Evolutionary conservation across 2,113 vertebrate genomes (phyloP).

Genomic region (Alethe diademata): DNA sequence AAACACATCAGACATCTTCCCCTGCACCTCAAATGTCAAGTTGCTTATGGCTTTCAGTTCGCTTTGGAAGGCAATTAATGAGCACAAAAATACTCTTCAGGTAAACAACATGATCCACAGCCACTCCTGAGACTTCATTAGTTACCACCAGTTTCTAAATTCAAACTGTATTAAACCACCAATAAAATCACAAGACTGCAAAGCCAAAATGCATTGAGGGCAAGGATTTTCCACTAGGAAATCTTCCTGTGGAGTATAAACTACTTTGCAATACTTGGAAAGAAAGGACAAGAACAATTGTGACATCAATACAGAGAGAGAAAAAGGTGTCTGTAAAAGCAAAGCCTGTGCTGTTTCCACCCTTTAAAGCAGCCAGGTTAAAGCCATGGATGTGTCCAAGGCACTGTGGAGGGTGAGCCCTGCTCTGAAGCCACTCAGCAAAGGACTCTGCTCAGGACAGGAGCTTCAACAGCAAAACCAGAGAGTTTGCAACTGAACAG

Average conservation of each 20-base stretch:
- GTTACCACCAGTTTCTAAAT: background rate
- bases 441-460: background rate
- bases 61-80: background rate
- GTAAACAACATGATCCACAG: background rate
- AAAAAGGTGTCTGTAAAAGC: background rate
- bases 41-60: background rate
- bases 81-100: background rate
- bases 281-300: background rate
- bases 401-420: background rate
- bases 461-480: background rate
- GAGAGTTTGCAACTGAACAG: background rate
- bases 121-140: background rate
- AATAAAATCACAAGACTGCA: background rate
- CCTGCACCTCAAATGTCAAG: background rate
- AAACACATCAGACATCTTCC: background rate
- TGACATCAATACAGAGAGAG: background rate
- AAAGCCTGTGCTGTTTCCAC: background rate
- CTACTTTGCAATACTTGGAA: background rate
- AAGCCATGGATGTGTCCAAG: background rate
- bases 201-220: background rate
- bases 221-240: background rate
- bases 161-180: background rate
- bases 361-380: background rate
- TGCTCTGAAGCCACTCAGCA: background rate
- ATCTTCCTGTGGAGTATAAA: background rate